Conservation (phyloP, 2,113 vertebrate genomes). For the Mellivora capensis region DNA sequence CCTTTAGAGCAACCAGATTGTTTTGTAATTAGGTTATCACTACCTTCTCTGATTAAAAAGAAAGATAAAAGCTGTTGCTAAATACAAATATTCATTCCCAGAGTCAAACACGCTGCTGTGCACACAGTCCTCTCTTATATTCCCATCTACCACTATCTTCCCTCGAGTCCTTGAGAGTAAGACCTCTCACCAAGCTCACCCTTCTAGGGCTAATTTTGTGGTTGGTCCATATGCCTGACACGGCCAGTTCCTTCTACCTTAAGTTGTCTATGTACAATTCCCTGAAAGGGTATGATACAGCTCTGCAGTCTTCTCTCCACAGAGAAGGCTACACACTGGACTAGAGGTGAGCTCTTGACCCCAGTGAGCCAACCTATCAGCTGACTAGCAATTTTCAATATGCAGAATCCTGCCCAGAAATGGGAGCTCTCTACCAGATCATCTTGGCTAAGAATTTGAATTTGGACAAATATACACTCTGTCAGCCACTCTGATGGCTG, state of each 20-base stretch:
- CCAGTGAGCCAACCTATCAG: neutral
- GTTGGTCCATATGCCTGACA: neutral
- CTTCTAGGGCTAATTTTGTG: neutral
- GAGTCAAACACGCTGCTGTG: neutral
- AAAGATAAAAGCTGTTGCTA: neutral
- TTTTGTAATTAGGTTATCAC: neutral
- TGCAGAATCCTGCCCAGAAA: neutral
- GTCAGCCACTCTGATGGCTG: neutral
- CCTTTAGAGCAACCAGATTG: neutral
- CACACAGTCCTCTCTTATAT: neutral
- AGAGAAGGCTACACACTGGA: neutral
- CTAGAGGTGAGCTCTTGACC: neutral
- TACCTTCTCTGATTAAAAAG: neutral
- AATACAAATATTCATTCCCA: conserved; percentile 14
- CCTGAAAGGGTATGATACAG: neutral
- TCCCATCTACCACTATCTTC: neutral
- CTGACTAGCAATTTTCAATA: neutral
- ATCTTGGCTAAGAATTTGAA: neutral
- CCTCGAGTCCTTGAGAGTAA: neutral
- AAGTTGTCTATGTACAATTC: neutral
- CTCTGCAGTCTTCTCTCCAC: neutral
- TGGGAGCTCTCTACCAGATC: neutral
- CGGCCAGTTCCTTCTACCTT: neutral
- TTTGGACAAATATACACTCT: neutral
- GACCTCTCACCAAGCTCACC: neutral